phyloP scores from a whole-genome alignment of 2,888 invertebrate genomes.

The Myopa testacea region DNA sequence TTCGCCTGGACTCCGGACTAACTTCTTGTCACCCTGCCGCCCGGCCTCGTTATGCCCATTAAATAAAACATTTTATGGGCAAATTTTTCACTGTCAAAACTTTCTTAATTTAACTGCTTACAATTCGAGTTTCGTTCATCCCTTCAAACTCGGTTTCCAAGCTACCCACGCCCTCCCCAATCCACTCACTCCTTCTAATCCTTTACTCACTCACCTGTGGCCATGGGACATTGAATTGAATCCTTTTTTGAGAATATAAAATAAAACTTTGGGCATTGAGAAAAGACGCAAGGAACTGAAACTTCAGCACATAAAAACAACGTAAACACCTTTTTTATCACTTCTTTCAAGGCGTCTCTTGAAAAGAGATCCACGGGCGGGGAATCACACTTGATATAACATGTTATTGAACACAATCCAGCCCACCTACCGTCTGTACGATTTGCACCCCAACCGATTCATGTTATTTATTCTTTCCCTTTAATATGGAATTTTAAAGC shows the following conservation, averaged over 20 bases:
- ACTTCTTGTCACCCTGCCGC: not conserved
- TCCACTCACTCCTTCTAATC: not conserved
- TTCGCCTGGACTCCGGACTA: not conserved
- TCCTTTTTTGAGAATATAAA: not conserved
- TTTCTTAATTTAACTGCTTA: conserved; percentile 52
- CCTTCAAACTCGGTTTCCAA: not conserved
- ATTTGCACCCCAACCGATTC: too few relatives aligned
- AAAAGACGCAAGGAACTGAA: not conserved
- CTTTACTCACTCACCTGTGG: not conserved
- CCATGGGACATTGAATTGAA: not conserved
- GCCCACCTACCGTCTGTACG: not conserved
- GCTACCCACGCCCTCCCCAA: not conserved
- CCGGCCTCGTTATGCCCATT: not conserved
- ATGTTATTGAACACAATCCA: not conserved
- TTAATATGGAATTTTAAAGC: too few relatives aligned
- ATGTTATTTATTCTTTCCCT: too few relatives aligned
- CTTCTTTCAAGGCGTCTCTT: not conserved
- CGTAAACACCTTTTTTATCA: not conserved
- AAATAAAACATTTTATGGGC: conserved; percentile 32
- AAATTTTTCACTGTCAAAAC: conserved; percentile 53
- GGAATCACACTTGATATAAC: not conserved
- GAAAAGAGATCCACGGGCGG: too few relatives aligned
- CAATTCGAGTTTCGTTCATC: conserved; percentile 22
- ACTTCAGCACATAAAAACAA: conserved; percentile 7
- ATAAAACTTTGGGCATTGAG: not conserved